phyloP scores from a whole-genome alignment of 2,113 vertebrate genomes.

The Amphilophus citrinellus region DNA sequence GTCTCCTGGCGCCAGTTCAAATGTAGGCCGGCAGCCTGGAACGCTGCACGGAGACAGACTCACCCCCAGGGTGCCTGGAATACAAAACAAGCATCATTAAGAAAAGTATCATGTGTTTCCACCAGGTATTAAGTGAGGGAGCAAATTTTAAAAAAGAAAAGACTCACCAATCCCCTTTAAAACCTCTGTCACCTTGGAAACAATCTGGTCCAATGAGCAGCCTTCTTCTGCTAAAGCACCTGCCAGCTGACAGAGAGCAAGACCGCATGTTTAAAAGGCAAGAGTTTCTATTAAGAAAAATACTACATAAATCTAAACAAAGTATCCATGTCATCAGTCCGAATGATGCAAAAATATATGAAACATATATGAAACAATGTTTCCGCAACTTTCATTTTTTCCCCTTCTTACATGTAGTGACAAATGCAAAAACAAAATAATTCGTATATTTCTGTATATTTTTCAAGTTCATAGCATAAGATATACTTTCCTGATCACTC shows the following conservation, averaged over 20 bases:
- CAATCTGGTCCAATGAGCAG: conserved; percentile 84
- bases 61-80: conserved; percentile 91
- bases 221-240: conserved; percentile 92
- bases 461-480: background rate
- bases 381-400: background rate
- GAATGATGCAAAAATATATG: background rate
- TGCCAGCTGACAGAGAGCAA: conserved; percentile 83
- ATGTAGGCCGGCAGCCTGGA: conserved; percentile 89
- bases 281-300: background rate
- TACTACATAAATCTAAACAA: background rate
- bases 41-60: conserved; percentile 94
- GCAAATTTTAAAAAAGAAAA: background rate
- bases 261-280: background rate
- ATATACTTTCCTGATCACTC: background rate
- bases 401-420: background rate
- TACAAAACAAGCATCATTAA: fast-evolving
- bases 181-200: conserved; percentile 72
- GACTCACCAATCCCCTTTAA: conserved; percentile 84
- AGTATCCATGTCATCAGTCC: no score
- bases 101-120: background rate
- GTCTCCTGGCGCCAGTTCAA: conserved; percentile 87
- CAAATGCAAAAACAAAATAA: no score
- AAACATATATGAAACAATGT: background rate
- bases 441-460: no score
- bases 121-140: background rate